Evolutionary conservation across 35 echinoderm and acorn worm species (phyloP).

Genomic region (Chiridota heheva): DNA sequence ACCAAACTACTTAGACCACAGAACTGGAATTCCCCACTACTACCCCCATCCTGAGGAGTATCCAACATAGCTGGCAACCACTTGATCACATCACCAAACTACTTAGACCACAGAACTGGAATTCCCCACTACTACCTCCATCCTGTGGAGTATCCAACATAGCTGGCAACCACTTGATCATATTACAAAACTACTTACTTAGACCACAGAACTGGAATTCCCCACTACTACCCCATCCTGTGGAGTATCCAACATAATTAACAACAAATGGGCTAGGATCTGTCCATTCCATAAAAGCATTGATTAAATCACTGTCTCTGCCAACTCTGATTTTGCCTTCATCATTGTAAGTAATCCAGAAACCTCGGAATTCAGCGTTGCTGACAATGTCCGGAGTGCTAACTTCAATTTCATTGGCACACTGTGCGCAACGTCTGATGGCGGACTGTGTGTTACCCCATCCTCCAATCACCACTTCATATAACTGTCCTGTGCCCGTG

Average conservation of each 20-base stretch:
- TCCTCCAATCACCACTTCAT: constrained; percentile 41
- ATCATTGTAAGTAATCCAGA: constrained; percentile 35
- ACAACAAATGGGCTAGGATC: constrained; percentile 31
- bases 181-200: neutral
- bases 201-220: constrained; percentile 45
- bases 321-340: constrained; percentile 32
- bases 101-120: too few species aligned
- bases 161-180: too few species aligned
- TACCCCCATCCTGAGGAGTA: too few species aligned
- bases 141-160: too few species aligned
- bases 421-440: constrained; percentile 14
- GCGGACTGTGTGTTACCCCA: constrained; percentile 34
- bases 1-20: too few species aligned
- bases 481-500: neutral
- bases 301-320: constrained; percentile 9
- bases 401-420: constrained; percentile 20
- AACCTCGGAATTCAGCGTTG: constrained; percentile 21
- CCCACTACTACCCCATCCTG: constrained; percentile 20
- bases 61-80: too few species aligned
- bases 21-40: too few species aligned
- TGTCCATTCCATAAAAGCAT: constrained; percentile 55
- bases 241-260: constrained; percentile 39
- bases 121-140: too few species aligned
- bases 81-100: too few species aligned
- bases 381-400: constrained; percentile 7